Conservation (phyloP, 1,140 invertebrate species). For the Pogonomyrmex californicus region DNA sequence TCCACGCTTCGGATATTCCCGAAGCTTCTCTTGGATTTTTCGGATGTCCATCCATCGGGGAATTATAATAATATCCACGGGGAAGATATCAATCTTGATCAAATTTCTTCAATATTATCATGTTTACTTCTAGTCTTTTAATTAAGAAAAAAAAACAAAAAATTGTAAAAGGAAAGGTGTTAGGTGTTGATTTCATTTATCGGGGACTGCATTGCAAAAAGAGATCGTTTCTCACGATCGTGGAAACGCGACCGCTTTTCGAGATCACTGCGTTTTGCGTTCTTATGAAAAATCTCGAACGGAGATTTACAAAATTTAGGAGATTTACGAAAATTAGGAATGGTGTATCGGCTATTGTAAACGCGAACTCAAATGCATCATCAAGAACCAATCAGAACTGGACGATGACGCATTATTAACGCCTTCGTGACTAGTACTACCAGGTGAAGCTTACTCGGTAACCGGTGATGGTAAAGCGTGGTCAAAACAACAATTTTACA, state of each 20-base stretch:
- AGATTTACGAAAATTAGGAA: conserved; percentile 1
- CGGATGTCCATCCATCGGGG: neutral
- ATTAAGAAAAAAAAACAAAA: neutral
- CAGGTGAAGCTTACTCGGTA: conserved; percentile 59
- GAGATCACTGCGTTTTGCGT: neutral
- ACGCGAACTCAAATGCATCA: conserved; percentile 52
- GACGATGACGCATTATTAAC: conserved; percentile 72
- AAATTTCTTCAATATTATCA: neutral
- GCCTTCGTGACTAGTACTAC: neutral
- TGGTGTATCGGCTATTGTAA: conserved; percentile 20
- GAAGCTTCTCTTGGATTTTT: conserved; percentile 14
- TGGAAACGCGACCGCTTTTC: neutral
- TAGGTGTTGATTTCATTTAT: neutral
- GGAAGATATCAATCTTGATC: neutral
- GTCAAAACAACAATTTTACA: neutral
- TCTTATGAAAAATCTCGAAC: neutral
- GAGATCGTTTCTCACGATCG: conserved; percentile 8
- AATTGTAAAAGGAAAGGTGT: neutral
- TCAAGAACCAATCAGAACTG: conserved; percentile 75
- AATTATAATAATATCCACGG: no score
- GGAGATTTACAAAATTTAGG: neutral
- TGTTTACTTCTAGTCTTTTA: conserved; percentile 2
- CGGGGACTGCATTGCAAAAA: neutral
- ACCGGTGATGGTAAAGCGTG: conserved; percentile 48
- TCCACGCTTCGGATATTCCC: neutral